These are phyloP conservation scores for Cryptoblepharus egeriae DNA, from an alignment of 2,797 vertebrate genomes.

Conservation along the genomic window DNA sequence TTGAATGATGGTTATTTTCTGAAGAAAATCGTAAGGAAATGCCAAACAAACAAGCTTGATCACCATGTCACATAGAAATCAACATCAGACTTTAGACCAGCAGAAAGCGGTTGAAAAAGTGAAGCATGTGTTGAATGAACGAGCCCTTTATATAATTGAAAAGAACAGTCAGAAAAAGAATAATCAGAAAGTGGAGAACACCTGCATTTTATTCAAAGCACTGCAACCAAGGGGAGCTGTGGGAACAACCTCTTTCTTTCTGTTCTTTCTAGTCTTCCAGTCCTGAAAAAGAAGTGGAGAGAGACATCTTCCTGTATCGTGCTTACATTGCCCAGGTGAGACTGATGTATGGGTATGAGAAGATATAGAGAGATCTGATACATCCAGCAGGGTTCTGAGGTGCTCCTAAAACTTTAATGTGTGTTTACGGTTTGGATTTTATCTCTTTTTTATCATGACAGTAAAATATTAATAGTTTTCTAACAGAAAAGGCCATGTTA, in stretches of 20 bases:
- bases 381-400: accelerated
- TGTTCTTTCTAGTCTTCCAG: constrained; percentile 78
- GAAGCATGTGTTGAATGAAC: too few relatives aligned
- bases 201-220: background rate
- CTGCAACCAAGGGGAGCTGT: background rate
- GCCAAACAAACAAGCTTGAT: too few relatives aligned
- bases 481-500: background rate
- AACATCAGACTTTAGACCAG: too few relatives aligned
- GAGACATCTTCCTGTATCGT: constrained; percentile 94
- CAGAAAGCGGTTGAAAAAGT: too few relatives aligned
- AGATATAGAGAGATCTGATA: accelerated
- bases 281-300: constrained; percentile 87
- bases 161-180: too few relatives aligned
- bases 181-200: too few relatives aligned
- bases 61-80: too few relatives aligned
- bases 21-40: too few relatives aligned
- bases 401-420: background rate
- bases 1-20: too few relatives aligned
- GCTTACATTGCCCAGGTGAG: constrained; percentile 95
- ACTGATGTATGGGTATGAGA: accelerated
- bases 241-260: background rate
- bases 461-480: background rate
- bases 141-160: too few relatives aligned
- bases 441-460: too few relatives aligned
- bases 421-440: too few relatives aligned